Conservation (phyloP, 2,888 invertebrate genomes). For the Ganaspis brasiliensis region DNA sequence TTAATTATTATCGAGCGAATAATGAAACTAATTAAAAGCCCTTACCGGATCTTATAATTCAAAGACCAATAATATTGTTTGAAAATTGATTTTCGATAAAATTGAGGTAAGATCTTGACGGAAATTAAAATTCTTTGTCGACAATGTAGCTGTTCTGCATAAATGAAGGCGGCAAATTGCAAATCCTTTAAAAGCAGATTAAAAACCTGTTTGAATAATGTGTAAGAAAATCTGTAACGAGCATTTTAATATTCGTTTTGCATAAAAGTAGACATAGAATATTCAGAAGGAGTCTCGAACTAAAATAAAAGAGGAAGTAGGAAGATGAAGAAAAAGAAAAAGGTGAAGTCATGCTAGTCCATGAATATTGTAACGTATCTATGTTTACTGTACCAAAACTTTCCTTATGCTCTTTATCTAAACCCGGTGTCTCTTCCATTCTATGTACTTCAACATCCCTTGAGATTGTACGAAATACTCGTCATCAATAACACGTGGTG, state of each 20-base stretch:
- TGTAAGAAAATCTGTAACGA: not conserved
- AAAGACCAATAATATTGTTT: too few relatives aligned
- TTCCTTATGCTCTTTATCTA: slow-evolving; percentile 38
- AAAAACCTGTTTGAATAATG: slow-evolving; percentile 17
- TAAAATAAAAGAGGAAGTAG: slow-evolving; percentile 14
- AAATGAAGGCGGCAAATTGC: not conserved
- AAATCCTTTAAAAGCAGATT: not conserved
- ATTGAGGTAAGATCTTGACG: too few relatives aligned
- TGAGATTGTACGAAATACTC: slow-evolving; percentile 44
- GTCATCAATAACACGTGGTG: slow-evolving; percentile 53
- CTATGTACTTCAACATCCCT: not conserved
- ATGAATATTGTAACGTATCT: slow-evolving; percentile 57
- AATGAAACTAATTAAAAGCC: too few relatives aligned
- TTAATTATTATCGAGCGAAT: too few relatives aligned
- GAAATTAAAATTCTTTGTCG: too few relatives aligned
- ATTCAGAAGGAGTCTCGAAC: slow-evolving; percentile 29
- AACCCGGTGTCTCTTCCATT: slow-evolving; percentile 5
- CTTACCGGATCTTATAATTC: too few relatives aligned
- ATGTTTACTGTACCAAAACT: slow-evolving; percentile 36
- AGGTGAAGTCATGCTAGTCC: slow-evolving; percentile 55
- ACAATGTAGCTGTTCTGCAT: too few relatives aligned
- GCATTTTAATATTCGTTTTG: slow-evolving; percentile 18
- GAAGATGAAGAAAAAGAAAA: slow-evolving; percentile 46
- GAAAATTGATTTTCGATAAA: too few relatives aligned
- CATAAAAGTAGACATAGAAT: slow-evolving; percentile 17